Evolutionary conservation across 2,888 invertebrate genomes (phyloP).

Genomic region (Cheilosia vernalis): DNA sequence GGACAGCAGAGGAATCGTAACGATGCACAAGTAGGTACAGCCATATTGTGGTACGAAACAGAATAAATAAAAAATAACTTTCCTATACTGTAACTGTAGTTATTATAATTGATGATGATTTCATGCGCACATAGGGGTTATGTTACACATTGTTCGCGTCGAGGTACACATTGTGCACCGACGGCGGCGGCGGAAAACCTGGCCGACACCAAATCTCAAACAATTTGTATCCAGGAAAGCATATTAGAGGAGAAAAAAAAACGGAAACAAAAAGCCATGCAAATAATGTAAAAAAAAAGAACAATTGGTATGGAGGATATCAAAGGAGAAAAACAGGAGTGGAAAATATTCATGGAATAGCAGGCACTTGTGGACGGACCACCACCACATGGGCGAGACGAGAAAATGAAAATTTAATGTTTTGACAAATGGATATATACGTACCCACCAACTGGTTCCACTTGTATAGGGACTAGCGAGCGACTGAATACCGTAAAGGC

Average conservation of each 20-base stretch:
- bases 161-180: slow-evolving; percentile 45
- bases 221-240: slow-evolving; percentile 54
- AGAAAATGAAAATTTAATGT: slow-evolving; percentile 65
- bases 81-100: slow-evolving; percentile 14
- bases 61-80: background rate
- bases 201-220: slow-evolving; percentile 54
- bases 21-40: slow-evolving; percentile 12
- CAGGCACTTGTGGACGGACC: slow-evolving; percentile 48
- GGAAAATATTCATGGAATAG: slow-evolving; percentile 51
- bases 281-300: slow-evolving; percentile 19
- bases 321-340: slow-evolving; percentile 4
- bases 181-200: slow-evolving; percentile 10
- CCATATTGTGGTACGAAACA: background rate
- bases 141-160: slow-evolving; percentile 55
- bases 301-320: background rate
- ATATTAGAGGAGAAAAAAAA: slow-evolving; percentile 2
- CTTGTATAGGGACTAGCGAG: background rate
- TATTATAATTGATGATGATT: slow-evolving; percentile 64
- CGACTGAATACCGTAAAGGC: background rate
- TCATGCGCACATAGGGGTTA: slow-evolving; percentile 53
- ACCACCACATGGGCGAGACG: slow-evolving; percentile 43
- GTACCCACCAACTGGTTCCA: slow-evolving; percentile 37
- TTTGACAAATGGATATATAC: slow-evolving; percentile 52
- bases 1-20: slow-evolving; percentile 43
- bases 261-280: background rate